These are phyloP conservation scores for Enteromius fasciolatus DNA, from an alignment of 2,797 vertebrate genomes.

Conservation along the genomic window DNA sequence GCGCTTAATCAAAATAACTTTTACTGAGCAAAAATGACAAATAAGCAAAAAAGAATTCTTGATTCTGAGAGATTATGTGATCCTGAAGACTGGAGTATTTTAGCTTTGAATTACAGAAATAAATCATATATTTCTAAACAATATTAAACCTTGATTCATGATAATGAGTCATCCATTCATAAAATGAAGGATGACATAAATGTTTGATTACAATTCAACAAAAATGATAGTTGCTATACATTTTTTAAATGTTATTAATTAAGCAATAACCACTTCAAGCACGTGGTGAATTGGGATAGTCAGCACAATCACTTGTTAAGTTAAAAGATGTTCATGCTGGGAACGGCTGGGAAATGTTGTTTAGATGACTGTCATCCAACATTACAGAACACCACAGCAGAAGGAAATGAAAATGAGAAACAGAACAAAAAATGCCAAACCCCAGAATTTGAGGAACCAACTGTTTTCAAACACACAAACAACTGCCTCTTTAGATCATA, in stretches of 20 bases:
- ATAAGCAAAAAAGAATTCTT: background rate
- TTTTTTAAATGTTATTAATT: background rate
- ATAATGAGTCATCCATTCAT: background rate
- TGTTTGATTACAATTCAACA: background rate
- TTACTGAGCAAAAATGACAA: background rate
- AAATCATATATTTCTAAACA: background rate
- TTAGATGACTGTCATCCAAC: constrained; percentile 40
- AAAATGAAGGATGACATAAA: background rate
- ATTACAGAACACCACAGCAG: constrained; percentile 34
- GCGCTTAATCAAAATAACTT: background rate
- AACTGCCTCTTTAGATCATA: constrained; percentile 29
- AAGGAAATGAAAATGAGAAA: constrained; percentile 36
- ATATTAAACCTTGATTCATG: background rate
- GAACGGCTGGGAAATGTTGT: constrained; percentile 41
- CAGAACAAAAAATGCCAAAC: constrained; percentile 27
- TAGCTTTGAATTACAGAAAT: background rate
- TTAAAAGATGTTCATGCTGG: constrained; percentile 23
- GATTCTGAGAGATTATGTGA: background rate
- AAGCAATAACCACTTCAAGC: constrained; percentile 15
- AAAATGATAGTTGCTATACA: constrained; percentile 10
- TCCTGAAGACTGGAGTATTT: background rate
- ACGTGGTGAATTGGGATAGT: background rate
- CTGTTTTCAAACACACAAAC: constrained; percentile 36
- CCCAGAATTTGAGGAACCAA: constrained; percentile 15
- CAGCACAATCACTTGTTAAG: constrained; percentile 1